These are phyloP conservation scores for Eupristina koningsbergeri DNA, from an alignment of 1,140 invertebrate species.

Conservation along the genomic window DNA sequence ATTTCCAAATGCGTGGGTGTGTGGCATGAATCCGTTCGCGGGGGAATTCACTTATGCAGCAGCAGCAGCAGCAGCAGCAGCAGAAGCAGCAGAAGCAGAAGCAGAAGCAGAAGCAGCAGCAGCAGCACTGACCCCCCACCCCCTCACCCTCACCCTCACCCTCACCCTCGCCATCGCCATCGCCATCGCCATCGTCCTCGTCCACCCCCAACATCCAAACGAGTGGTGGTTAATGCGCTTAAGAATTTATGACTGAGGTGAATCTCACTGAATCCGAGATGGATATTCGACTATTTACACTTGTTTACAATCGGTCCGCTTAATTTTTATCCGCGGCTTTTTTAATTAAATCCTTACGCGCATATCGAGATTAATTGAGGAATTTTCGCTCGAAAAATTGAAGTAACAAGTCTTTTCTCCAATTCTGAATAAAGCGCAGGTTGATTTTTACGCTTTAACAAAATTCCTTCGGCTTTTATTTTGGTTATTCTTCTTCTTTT, in stretches of 20 bases:
- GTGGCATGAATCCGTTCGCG: not conserved
- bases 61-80: no score
- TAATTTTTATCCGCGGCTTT: conserved; percentile 20
- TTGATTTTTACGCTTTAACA: not conserved
- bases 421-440: not conserved
- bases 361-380: conserved; percentile 22
- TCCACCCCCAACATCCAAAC: not conserved
- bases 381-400: conserved; percentile 40
- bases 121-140: no score
- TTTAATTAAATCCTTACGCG: conserved; percentile 29
- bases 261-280: not conserved
- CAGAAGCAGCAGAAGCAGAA: no score
- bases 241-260: not conserved
- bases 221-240: conserved; percentile 22
- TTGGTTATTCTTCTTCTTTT: not conserved
- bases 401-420: not conserved
- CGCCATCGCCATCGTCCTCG: no score
- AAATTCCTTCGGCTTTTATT: not conserved
- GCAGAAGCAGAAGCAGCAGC: no score
- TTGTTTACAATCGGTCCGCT: conserved; percentile 30
- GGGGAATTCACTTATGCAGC: conserved; percentile 2
- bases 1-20: no score
- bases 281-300: not conserved
- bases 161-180: no score
- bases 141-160: no score